Base-by-base conservation (phyloP, 2,113 vertebrate species). In the Elephantulus edwardii region DNA sequence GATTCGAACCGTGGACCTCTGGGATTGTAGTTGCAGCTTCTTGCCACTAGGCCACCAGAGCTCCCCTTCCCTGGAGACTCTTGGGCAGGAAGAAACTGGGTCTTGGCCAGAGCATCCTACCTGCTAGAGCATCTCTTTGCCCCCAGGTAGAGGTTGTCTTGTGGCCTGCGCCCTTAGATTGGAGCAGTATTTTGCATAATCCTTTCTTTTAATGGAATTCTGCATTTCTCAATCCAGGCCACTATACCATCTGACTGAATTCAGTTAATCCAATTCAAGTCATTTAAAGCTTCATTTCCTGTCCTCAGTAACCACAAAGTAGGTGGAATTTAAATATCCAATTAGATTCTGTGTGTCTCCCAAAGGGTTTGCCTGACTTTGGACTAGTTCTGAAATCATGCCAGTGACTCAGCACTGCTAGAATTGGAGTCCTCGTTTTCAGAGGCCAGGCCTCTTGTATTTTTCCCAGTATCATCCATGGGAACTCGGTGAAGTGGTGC, bases 51-150 rank as follows among this genome's bases (percentile, higher is more conserved):
- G n/a, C n/a, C n/a, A n/a, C n/a, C n/a, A n/a, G n/a, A n/a, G n/a
- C n/a, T n/a, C n/a, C n/a, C n/a, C n/a, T n/a, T n/a, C 66, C 83
- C 75, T 90, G n/a, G 82, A 84, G 78, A 44, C 35, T 22, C 33
- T 3, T 83, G 71, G 58, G 71, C n/a, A 58, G 50, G 28, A 16
- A 68, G 60, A 81, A 86, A 81, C 19, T 72, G 42, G 78, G 22
- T 86, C 40, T 76, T 87, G 56, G 50, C 50, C 60, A 86, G 70
- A 85, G 44, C 90, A 44, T 75, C n/a, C 58, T n/a, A 71, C 0
- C 42, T 75, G 30, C n/a, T 66, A 76, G 48, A 26, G 46, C 42
- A 33, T 83, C 33, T 8, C 6, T 83, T 86, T 89, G 48, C 16
- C 4, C 76, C 24, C 44, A 46, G 11, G 17, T 60, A 46, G 42